A percentile compares a stretch with the other conserved stretches of the same genome.
These are phyloP conservation scores for Heliconius cydno DNA, from an alignment of 2,888 invertebrate genomes.

Conservation along the genomic window DNA sequence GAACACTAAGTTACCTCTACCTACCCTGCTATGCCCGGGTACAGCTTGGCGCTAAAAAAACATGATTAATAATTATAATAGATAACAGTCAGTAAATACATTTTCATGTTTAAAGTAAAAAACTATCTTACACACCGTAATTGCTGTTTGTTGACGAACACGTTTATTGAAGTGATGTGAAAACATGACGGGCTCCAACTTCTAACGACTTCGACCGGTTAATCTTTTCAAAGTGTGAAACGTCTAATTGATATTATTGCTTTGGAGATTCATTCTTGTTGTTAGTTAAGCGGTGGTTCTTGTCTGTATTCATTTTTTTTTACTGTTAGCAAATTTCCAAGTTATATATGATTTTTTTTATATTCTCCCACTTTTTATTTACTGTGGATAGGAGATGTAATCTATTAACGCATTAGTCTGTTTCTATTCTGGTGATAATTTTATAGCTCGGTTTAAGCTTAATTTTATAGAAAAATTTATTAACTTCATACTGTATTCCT, in stretches of 20 bases:
- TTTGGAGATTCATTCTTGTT: constrained; percentile 31
- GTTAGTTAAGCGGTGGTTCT: neutral
- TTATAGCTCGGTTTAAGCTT: neutral
- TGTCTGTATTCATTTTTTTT: neutral
- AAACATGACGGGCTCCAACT: constrained; percentile 11
- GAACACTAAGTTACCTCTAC: no score
- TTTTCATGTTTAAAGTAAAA: neutral
- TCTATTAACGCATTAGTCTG: neutral
- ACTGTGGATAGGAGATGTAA: neutral
- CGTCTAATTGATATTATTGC: constrained; percentile 59
- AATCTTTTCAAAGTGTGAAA: constrained; percentile 61
- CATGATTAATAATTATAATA: no score
- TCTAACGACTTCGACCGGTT: constrained; percentile 50
- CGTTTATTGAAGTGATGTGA: constrained; percentile 23
- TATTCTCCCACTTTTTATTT: neutral
- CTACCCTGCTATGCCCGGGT: no score
- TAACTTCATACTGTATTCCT: no score
- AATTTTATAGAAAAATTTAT: neutral
- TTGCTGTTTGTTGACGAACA: constrained; percentile 19
- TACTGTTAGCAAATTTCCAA: no score
- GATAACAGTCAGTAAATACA: neutral
- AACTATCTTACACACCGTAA: neutral
- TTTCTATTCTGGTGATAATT: neutral
- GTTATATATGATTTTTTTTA: neutral
- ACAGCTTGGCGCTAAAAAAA: no score